Percentiles rank a stretch among this genome's conserved stretches.
Evolutionary conservation across 2,797 vertebrate genomes (phyloP).

Genomic region (Syngnathus acus): DNA sequence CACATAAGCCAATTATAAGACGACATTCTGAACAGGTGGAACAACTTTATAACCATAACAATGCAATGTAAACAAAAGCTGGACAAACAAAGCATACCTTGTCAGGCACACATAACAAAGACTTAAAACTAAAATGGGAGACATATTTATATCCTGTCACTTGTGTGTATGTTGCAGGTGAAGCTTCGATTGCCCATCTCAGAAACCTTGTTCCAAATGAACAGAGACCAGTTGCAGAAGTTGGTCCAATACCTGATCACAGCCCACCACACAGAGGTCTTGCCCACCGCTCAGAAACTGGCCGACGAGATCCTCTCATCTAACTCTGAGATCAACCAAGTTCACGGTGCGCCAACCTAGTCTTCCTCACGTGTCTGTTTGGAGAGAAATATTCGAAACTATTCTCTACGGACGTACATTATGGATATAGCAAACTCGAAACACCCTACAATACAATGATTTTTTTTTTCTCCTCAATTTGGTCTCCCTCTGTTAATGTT

Average conservation of each 20-base stretch:
- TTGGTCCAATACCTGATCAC: constrained; percentile 99
- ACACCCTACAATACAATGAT: constrained; percentile 1
- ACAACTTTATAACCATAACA: too few relatives aligned
- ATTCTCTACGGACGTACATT: constrained; percentile 9
- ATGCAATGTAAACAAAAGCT: too few relatives aligned
- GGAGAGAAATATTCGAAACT: constrained; percentile 5
- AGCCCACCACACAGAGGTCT: constrained; percentile 96
- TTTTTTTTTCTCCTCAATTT: constrained; percentile 28
- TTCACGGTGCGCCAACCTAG: constrained; percentile 82
- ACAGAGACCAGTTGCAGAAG: constrained; percentile 97
- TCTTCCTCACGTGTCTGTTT: constrained; percentile 15
- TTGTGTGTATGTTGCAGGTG: constrained; percentile 68
- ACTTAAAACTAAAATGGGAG: not conserved
- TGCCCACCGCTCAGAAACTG: constrained; percentile 95
- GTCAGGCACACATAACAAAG: too few relatives aligned
- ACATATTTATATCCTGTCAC: not conserved
- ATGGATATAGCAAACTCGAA: constrained; percentile 30
- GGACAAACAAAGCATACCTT: too few relatives aligned
- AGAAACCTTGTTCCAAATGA: constrained; percentile 99
- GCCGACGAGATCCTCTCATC: constrained; percentile 99
- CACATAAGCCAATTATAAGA: not conserved
- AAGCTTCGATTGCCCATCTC: constrained; percentile 97
- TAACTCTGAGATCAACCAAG: constrained; percentile 99
- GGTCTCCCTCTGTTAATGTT: constrained; percentile 45
- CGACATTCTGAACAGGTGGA: too few relatives aligned